Conservation (phyloP, 2,113 vertebrate species). For the Cebus imitator region DNA sequence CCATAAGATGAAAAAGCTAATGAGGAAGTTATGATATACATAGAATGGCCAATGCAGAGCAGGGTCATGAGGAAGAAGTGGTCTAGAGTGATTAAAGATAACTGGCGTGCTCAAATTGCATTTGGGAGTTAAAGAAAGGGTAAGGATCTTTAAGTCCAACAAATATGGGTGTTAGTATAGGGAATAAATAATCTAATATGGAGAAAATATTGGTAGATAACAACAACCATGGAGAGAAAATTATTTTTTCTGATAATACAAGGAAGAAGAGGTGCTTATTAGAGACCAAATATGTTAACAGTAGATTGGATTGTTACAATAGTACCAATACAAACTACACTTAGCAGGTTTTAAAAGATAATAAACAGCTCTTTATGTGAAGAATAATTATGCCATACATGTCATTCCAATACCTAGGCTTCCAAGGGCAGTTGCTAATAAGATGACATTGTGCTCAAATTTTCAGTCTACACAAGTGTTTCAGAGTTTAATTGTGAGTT, state of each 20-base stretch:
- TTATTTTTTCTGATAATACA: background rate
- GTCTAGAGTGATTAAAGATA: background rate
- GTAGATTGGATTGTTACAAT: constrained; percentile 1
- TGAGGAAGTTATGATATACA: background rate
- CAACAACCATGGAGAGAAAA: background rate
- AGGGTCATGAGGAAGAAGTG: background rate
- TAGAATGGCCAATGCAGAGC: background rate
- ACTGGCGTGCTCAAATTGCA: background rate
- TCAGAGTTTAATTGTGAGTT: constrained; percentile 26
- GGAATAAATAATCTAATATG: background rate
- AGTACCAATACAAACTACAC: constrained; percentile 28
- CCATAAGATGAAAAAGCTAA: background rate
- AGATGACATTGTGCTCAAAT: background rate
- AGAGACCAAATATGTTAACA: background rate
- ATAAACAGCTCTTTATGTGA: constrained; percentile 23
- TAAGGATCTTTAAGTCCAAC: background rate
- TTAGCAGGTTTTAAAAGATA: constrained; percentile 6
- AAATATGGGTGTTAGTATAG: background rate
- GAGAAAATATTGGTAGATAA: background rate
- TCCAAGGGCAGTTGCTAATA: constrained; percentile 39
- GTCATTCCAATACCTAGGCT: background rate
- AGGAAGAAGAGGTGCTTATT: constrained; percentile 9
- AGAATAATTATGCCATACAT: background rate
- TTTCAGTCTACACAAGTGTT: constrained; percentile 14
- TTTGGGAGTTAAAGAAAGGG: background rate